These are phyloP conservation scores for Malthinus seriepunctatus DNA, from an alignment of 2,888 invertebrate species.

Conservation along the genomic window DNA sequence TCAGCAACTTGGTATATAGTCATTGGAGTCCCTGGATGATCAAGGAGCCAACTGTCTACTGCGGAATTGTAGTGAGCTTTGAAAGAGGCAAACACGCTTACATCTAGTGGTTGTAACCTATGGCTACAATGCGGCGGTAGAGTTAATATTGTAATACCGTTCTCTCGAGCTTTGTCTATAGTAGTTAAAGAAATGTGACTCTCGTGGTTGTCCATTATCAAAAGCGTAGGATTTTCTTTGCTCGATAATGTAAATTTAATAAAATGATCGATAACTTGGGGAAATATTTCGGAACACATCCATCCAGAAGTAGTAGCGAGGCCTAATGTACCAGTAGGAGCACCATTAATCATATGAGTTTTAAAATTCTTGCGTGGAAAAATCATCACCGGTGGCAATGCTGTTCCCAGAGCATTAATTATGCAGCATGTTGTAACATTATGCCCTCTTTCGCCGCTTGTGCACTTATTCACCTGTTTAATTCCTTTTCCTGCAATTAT, in stretches of 20 bases:
- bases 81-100: conserved; percentile 48
- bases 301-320: conserved; percentile 19
- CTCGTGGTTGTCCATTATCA: conserved; percentile 48
- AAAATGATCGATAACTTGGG: conserved; percentile 28
- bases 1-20: conserved; percentile 36
- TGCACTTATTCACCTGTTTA: conserved; percentile 3
- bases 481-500: not conserved
- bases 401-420: not conserved
- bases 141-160: conserved; percentile 48
- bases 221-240: conserved; percentile 38
- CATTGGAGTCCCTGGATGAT: conserved; percentile 48
- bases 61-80: conserved; percentile 34
- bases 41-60: conserved; percentile 41
- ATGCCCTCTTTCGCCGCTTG: conserved; percentile 1
- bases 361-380: not conserved
- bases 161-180: conserved; percentile 42
- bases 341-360: conserved; percentile 8
- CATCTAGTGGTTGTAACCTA: conserved; percentile 51
- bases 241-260: conserved; percentile 31
- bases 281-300: conserved; percentile 29
- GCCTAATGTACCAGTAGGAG: conserved; percentile 21
- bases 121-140: conserved; percentile 51
- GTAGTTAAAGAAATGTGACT: conserved; percentile 40
- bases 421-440: conserved; percentile 2
- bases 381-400: conserved; percentile 4